Conservation (phyloP, 2,888 invertebrate genomes). For the Volucella inanis region DNA sequence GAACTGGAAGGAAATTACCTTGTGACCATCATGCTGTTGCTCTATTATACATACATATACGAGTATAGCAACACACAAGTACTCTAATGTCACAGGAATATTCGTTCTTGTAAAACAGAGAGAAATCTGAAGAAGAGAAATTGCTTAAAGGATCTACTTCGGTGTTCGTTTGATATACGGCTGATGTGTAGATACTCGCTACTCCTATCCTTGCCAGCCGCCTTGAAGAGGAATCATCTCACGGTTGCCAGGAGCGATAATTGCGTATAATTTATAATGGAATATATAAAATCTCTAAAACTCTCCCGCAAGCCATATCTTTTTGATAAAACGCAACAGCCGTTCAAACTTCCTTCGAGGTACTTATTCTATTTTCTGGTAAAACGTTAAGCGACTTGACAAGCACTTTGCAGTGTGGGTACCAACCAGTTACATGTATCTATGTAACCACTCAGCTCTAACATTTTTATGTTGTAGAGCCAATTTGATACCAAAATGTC, state of each 20-base stretch:
- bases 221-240: slow-evolving; percentile 38
- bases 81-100: neutral
- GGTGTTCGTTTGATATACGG: slow-evolving; percentile 27
- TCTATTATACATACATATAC: neutral
- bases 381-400: slow-evolving; percentile 34
- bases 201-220: neutral
- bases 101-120: neutral
- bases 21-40: neutral
- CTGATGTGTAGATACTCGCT: neutral
- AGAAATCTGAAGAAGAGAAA: slow-evolving; percentile 62
- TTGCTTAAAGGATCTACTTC: slow-evolving; percentile 60
- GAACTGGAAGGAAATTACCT: neutral
- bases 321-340: slow-evolving; percentile 29
- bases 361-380: slow-evolving; percentile 20
- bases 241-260: slow-evolving; percentile 49
- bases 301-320: slow-evolving; percentile 58
- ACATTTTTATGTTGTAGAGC: slow-evolving; percentile 46
- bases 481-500: slow-evolving; percentile 69
- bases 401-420: slow-evolving; percentile 6
- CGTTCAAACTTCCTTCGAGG: neutral
- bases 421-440: neutral
- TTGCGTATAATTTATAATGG: slow-evolving; percentile 71
- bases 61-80: neutral
- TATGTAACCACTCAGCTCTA: slow-evolving; percentile 17
- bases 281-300: slow-evolving; percentile 69